These are phyloP conservation scores for Gallinago paraguaiae DNA, from an alignment of 2,113 vertebrate genomes.

Conservation along the genomic window DNA sequence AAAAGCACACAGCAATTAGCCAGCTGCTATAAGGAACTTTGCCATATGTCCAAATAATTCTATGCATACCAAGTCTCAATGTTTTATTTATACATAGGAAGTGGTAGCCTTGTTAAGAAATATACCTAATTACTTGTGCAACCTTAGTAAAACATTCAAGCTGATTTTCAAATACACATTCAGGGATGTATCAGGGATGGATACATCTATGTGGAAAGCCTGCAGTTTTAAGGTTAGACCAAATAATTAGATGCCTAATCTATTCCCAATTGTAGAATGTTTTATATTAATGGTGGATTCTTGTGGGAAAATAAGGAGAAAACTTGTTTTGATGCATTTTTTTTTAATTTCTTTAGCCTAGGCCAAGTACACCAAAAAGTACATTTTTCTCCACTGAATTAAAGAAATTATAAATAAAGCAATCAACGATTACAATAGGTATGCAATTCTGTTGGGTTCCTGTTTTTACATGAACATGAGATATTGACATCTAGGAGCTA, in stretches of 20 bases:
- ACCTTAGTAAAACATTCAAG: neutral
- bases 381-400: neutral
- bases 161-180: neutral
- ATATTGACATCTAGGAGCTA: neutral
- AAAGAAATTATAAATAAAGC: neutral
- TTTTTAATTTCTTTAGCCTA: neutral
- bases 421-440: neutral
- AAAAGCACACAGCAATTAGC: neutral
- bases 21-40: neutral
- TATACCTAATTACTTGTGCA: neutral
- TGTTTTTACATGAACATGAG: neutral
- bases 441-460: neutral
- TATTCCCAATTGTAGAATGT: neutral
- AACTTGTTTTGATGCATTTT: neutral
- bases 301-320: neutral
- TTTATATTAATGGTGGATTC: neutral
- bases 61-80: neutral
- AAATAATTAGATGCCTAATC: neutral
- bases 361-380: neutral
- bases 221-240: neutral
- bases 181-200: neutral
- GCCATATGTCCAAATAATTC: neutral
- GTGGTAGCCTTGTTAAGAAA: neutral
- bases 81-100: neutral
- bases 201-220: neutral